phyloP scores from a whole-genome alignment of 2,888 invertebrate species.

The Drosophila paracracens region DNA sequence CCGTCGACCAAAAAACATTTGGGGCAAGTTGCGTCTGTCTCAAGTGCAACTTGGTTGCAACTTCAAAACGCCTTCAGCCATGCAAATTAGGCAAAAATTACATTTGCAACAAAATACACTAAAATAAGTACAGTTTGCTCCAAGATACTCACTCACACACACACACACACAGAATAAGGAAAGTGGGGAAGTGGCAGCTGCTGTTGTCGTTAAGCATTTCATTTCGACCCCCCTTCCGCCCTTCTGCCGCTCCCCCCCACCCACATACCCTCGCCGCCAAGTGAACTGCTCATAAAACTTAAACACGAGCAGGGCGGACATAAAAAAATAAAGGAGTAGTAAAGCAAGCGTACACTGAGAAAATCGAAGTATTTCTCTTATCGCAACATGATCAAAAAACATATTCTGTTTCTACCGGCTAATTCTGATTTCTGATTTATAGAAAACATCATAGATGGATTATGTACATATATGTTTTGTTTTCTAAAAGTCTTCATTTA shows the following conservation, averaged over 20 bases:
- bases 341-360: constrained; percentile 5
- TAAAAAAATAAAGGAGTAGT: constrained; percentile 18
- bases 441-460: background rate
- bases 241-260: background rate
- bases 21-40: constrained; percentile 54
- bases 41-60: constrained; percentile 50
- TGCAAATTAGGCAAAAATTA: constrained; percentile 61
- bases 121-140: constrained; percentile 39
- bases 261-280: background rate
- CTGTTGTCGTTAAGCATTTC: constrained; percentile 42
- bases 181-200: constrained; percentile 36
- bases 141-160: constrained; percentile 10
- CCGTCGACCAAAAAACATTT: constrained; percentile 46
- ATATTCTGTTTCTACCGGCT: background rate
- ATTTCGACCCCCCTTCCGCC: background rate
- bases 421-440: background rate
- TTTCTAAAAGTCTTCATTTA: background rate
- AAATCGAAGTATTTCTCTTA: constrained; percentile 13
- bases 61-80: constrained; percentile 52
- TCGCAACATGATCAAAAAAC: background rate
- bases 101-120: constrained; percentile 29
- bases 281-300: constrained; percentile 45
- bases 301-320: constrained; percentile 19
- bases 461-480: background rate
- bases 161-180: background rate